A percentile compares a stretch with the other conserved stretches of the same genome.
These are phyloP conservation scores for Corbicula japonica DNA, from an alignment of 2,888 invertebrate genomes.

Conservation along the genomic window DNA sequence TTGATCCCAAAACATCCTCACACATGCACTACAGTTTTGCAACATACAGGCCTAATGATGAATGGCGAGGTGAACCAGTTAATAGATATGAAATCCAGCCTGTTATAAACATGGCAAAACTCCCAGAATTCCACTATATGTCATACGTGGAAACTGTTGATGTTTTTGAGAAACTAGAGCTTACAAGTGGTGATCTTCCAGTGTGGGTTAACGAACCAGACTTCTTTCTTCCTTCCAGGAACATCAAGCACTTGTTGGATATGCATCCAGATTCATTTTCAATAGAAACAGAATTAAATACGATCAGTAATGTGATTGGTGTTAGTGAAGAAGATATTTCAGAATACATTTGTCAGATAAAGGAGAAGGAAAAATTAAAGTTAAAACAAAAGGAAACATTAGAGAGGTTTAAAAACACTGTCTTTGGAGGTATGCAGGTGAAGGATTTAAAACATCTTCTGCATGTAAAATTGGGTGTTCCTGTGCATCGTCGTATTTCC, in stretches of 20 bases:
- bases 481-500: conserved; percentile 10
- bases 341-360: background rate
- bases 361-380: conserved; percentile 11
- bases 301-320: conserved; percentile 2
- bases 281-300: conserved; percentile 8
- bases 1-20: conserved; percentile 6
- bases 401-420: conserved; percentile 1
- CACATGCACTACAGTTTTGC: conserved; percentile 15
- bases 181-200: conserved; percentile 1
- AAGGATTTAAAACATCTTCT: conserved; percentile 6
- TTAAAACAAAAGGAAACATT: conserved; percentile 14
- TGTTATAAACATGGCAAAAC: conserved; percentile 7
- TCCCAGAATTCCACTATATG: conserved; percentile 20
- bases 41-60: conserved; percentile 14
- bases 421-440: background rate
- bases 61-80: conserved; percentile 18
- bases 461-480: conserved; percentile 15
- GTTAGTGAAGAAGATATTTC: conserved; percentile 1
- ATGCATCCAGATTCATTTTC: conserved; percentile 6
- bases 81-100: conserved; percentile 30
- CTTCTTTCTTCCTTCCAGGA: conserved; percentile 18
- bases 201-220: background rate
- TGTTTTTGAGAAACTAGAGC: conserved; percentile 5
- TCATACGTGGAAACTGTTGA: conserved; percentile 14
- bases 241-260: conserved; percentile 12